These are phyloP conservation scores for Aphidius colemani DNA, from an alignment of 2,888 invertebrate genomes.

Conservation along the genomic window DNA sequence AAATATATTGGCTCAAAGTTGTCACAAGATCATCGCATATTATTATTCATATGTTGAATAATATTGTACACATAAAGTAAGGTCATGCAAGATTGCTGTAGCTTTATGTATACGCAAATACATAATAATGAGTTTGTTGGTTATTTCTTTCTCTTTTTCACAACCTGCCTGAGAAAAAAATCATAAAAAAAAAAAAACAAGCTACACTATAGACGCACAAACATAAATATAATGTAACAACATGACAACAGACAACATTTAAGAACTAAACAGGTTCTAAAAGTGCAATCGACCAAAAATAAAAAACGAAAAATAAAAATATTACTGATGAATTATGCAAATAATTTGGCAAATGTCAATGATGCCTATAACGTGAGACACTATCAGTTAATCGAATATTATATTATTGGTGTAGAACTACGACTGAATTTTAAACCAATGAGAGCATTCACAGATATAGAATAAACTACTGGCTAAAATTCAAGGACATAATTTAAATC, in stretches of 20 bases:
- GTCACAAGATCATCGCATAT: neutral
- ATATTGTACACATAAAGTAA: no score
- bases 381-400: constrained; percentile 34
- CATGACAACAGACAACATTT: no score
- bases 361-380: constrained; percentile 26
- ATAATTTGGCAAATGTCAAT: constrained; percentile 48
- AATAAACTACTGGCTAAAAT: no score
- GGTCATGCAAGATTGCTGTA: no score
- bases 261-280: constrained; percentile 6
- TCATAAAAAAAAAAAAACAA: constrained; percentile 9
- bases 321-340: constrained; percentile 47
- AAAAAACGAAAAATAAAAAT: constrained; percentile 17
- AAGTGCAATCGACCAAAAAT: constrained; percentile 7
- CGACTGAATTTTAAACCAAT: no score
- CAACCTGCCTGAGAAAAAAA: neutral
- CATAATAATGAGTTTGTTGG: neutral
- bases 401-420: no score
- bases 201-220: neutral
- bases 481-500: no score
- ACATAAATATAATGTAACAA: neutral
- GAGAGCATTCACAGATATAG: no score
- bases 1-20: neutral
- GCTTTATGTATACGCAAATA: no score
- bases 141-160: neutral
- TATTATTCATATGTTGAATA: constrained; percentile 1